Base-by-base conservation (phyloP, 2,888 invertebrate genomes). In the Venustoraphidia nigricollis region DNA sequence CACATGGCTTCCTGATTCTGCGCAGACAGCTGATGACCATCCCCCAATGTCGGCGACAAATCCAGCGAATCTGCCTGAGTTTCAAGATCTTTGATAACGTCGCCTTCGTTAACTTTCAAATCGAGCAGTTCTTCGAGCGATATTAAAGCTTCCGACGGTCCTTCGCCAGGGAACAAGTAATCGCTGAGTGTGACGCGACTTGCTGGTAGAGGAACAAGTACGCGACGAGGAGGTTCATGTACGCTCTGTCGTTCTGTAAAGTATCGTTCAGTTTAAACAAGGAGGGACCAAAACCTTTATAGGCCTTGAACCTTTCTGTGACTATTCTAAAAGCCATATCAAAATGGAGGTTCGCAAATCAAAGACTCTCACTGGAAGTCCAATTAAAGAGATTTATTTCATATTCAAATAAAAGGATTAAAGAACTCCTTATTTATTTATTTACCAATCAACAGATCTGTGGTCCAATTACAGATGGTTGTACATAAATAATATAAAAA, bases 101-200 rank as follows among this genome's bases (percentile, higher is more conserved):
- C 75, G 8, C 76, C 75, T 57, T 82, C 81, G 10, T 76, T 73
- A 46, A 90, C 75, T 55, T 80, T 72, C 41, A 92, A 66, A 62
- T 88, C 90, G 10, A 93, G 70, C 47, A 93, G 71, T 62, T 93
- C 92, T 56, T 83, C 75, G 8, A 90, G 78, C 2, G 91, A 84
- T 38, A 83, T 74, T 40, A 86, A 71, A 0, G 86, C 87, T 58
- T 93, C 91, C 9, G 82, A 79, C 0, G 83, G 77, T 0, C 85
- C 83, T 68, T 94, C 93, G 0, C 92, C 93, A 27, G 91, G 90
- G 62, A 93, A 94, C 47, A 93, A 68, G 63, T 94, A 94, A 65
- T 94, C 93, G 46, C 88, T 90, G 36, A 93, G 75, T 52, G 83
- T 81, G 41, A 91, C 70, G 51, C 68, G 67, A 35, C 69, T 71